These are phyloP conservation scores for Clarias platycephalus DNA, from an alignment of 2,797 vertebrate genomes.

Conservation along the genomic window DNA sequence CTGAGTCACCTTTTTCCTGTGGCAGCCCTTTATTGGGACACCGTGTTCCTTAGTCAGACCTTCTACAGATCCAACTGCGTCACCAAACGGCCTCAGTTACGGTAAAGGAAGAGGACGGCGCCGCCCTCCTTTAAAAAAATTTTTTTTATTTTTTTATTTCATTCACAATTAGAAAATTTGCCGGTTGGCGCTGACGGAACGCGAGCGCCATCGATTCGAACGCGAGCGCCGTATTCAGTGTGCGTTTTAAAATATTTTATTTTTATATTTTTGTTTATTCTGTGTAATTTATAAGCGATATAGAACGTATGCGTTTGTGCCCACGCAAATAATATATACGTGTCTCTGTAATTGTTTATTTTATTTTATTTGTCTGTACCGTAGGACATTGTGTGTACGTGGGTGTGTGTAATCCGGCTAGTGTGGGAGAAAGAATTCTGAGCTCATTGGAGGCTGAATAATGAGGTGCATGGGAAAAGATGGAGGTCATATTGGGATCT, in stretches of 20 bases:
- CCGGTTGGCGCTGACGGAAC: not conserved
- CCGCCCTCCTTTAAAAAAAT: conserved; percentile 14
- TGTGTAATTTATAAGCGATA: not conserved
- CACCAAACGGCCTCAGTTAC: conserved; percentile 29
- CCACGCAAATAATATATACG: conserved; percentile 20
- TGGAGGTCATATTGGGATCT: conserved; percentile 58
- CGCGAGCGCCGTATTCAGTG: not conserved
- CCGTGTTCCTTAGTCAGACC: conserved; percentile 33
- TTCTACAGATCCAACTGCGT: conserved; percentile 23
- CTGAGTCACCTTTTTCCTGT: conserved; percentile 54
- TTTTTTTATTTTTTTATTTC: conserved; percentile 6
- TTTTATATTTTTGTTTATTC: not conserved
- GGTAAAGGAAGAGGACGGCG: conserved; percentile 38
- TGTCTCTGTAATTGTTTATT: conserved; percentile 9
- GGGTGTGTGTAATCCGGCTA: conserved; percentile 29
- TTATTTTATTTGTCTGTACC: not conserved
- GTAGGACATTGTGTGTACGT: conserved; percentile 7
- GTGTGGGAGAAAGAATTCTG: conserved; percentile 41
- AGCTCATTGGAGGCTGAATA: conserved; percentile 55
- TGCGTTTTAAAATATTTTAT: not conserved
- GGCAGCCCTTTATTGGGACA: conserved; percentile 44
- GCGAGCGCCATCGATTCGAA: not conserved
- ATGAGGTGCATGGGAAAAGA: conserved; percentile 59
- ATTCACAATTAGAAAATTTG: conserved; percentile 11
- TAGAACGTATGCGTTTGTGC: not conserved